These are phyloP conservation scores for Portevinia maculata DNA, from an alignment of 2,888 invertebrate genomes.

Conservation along the genomic window DNA sequence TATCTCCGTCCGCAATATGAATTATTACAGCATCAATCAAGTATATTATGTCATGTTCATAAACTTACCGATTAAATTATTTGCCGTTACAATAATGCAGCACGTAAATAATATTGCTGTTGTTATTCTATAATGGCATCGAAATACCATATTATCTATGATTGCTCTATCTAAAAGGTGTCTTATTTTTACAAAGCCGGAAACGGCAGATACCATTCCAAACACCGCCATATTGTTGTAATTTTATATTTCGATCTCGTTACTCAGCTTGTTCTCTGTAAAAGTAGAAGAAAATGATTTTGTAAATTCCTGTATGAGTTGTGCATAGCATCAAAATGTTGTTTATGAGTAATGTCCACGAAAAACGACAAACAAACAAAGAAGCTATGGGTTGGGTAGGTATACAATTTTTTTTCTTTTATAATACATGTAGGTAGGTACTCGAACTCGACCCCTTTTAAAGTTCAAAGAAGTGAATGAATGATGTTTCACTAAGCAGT, in stretches of 20 bases:
- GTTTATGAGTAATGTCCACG: slow-evolving; percentile 9
- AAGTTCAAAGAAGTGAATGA: slow-evolving; percentile 8
- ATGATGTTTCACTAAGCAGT: slow-evolving; percentile 3
- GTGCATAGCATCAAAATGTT: not conserved
- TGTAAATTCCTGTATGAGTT: slow-evolving; percentile 3
- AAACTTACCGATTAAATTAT: slow-evolving; percentile 93
- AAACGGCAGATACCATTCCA: slow-evolving; percentile 93
- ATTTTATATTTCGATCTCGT: slow-evolving; percentile 51
- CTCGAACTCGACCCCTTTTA: not conserved
- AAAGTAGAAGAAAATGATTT: slow-evolving; percentile 16
- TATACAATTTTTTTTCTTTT: not conserved
- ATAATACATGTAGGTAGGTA: not conserved
- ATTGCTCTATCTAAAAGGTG: slow-evolving; percentile 94
- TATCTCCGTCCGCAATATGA: no score
- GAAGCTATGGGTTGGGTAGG: not conserved
- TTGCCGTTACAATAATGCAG: slow-evolving; percentile 94
- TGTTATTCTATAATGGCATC: slow-evolving; percentile 94
- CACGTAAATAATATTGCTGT: slow-evolving; percentile 93
- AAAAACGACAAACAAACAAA: slow-evolving; percentile 1
- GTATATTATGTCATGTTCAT: not conserved
- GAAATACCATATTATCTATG: slow-evolving; percentile 95
- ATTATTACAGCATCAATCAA: no score
- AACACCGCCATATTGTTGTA: slow-evolving; percentile 88
- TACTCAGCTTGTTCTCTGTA: slow-evolving; percentile 39
- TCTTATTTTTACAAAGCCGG: slow-evolving; percentile 95